Evolutionary conservation across 2,797 vertebrate genomes (phyloP).

Genomic region (Neosalanx taihuensis): DNA sequence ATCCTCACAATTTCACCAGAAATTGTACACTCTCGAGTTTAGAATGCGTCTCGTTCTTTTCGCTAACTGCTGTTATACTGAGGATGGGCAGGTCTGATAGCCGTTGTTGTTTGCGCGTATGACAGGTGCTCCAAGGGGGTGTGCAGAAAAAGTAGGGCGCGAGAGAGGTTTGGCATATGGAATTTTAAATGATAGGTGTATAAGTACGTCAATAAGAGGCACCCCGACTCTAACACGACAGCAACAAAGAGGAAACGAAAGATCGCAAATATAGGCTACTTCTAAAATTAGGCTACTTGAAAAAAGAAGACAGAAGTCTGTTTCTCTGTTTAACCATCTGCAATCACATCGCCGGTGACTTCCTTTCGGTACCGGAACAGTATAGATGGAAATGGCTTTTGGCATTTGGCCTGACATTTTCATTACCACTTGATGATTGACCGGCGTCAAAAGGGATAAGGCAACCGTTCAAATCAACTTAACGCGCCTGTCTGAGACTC

Average conservation of each 20-base stretch:
- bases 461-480: constrained; percentile 11
- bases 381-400: constrained; percentile 40
- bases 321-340: background rate
- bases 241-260: background rate
- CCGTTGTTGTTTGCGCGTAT: no score
- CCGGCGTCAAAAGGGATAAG: background rate
- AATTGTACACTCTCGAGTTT: background rate
- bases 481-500: background rate
- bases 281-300: background rate
- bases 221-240: constrained; percentile 17
- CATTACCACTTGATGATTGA: constrained; percentile 30
- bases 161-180: constrained; percentile 28
- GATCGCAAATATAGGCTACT: background rate
- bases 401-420: constrained; percentile 47
- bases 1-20: no score
- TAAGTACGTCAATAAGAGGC: constrained; percentile 42
- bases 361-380: constrained; percentile 26
- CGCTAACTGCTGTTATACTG: no score
- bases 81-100: no score
- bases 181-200: constrained; percentile 35
- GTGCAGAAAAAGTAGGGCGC: background rate
- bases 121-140: background rate
- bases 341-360: background rate
- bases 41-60: background rate
- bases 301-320: background rate